A percentile compares a stretch with the other conserved stretches of the same genome.
Conservation (phyloP, 2,113 vertebrate genomes). For the Melanocharis versteri region DNA sequence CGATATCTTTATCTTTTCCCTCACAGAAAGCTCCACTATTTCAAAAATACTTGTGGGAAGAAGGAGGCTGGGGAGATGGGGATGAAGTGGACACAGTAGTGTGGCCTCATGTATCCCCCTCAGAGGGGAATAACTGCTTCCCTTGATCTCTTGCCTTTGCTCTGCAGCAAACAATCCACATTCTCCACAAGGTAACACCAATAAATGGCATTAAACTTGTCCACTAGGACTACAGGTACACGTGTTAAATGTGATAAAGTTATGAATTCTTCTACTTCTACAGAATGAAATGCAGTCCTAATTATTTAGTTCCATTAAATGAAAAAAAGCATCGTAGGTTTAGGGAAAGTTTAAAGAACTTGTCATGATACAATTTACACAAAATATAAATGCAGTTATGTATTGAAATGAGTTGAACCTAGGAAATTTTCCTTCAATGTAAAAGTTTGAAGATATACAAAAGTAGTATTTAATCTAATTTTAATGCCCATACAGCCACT, state of each 20-base stretch:
- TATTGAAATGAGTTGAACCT: background rate
- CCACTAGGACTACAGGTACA: background rate
- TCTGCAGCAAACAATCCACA: background rate
- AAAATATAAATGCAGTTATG: background rate
- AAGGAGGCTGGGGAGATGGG: background rate
- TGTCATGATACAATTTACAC: background rate
- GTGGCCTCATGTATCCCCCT: background rate
- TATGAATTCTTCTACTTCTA: background rate
- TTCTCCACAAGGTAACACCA: background rate
- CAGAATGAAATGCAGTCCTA: background rate
- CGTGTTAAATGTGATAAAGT: background rate
- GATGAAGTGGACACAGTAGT: background rate
- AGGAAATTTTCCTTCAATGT: background rate
- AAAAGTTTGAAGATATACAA: background rate
- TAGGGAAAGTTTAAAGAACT: background rate
- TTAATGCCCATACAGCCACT: no score
- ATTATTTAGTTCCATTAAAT: background rate
- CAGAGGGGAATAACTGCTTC: background rate
- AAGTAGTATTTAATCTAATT: background rate
- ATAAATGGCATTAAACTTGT: background rate
- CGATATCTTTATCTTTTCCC: background rate
- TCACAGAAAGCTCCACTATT: background rate
- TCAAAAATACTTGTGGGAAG: background rate
- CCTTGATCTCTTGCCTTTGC: background rate
- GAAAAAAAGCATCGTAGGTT: background rate